Conservation (phyloP, 2,797 vertebrate species). For the Malacoraja senta region DNA sequence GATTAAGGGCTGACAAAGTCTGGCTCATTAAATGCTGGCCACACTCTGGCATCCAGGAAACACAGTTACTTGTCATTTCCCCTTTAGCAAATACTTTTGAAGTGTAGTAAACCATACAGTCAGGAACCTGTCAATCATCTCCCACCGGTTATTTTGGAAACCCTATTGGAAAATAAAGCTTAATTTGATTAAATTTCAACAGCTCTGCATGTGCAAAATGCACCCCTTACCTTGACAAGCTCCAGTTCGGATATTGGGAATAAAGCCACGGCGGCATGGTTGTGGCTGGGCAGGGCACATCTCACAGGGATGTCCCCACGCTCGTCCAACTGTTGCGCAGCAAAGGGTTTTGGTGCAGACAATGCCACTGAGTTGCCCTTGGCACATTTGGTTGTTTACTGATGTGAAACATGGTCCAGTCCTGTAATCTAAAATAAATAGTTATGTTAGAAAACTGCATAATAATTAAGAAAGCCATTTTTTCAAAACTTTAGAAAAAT, state of each 20-base stretch:
- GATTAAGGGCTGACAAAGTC: conserved; percentile 45
- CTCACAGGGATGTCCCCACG: conserved; percentile 97
- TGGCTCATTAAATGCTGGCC: conserved; percentile 52
- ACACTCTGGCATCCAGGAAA: conserved; percentile 51
- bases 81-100: conserved; percentile 52
- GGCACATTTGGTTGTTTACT: conserved; percentile 98
- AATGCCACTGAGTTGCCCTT: conserved; percentile 91
- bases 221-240: conserved; percentile 88
- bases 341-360: conserved; percentile 96
- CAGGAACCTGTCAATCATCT: conserved; percentile 65
- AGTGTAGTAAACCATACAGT: conserved; percentile 61
- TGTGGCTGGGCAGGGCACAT: conserved; percentile 96
- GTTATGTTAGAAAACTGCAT: conserved; percentile 38
- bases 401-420: conserved; percentile 91
- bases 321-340: conserved; percentile 90
- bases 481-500: not conserved
- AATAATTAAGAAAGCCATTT: not conserved
- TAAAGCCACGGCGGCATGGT: conserved; percentile 91
- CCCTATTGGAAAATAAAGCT: conserved; percentile 61
- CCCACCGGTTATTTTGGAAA: conserved; percentile 59
- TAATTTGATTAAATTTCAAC: conserved; percentile 65
- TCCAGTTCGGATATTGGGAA: conserved; percentile 89
- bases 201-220: conserved; percentile 38
- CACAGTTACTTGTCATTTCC: conserved; percentile 46
- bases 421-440: conserved; percentile 76